Base-by-base conservation (phyloP, 2,797 vertebrate genomes). In the Cuculus canorus region DNA sequence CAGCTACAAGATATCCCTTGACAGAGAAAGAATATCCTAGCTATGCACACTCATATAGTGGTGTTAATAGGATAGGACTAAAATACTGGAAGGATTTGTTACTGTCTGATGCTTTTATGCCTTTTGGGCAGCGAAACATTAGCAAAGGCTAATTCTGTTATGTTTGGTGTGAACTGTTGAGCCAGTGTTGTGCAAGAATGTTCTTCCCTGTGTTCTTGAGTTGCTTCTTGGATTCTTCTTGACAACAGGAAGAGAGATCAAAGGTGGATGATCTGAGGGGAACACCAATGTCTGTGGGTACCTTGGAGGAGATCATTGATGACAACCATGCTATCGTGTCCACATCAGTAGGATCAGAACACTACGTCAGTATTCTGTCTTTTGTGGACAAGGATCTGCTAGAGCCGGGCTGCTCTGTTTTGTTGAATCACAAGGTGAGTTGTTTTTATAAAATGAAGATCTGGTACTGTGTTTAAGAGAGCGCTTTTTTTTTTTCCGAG, bases 311-410 rank as follows among this genome's bases (percentile, higher is more conserved):
- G 97, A 99, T 99, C 93, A 99, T 99, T 25, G 99, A 99, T 78
- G 99, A 99, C 97, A 99, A 99, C 97, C 99, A 99, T 0, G 99
- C 99, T 86, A 99, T 99, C 0, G 99, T 99, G 66, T 99, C 99
- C 65, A 99, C 99, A 0, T 99, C 99, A 1, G 99, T 99, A 95
- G 99, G 99, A 27, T 99, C 99, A 0, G 99, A 99, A 85, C 99
- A 99, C 96, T 99, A 99, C 0, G 99, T 99, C 97, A 99, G 99
- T 96, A 99, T 99, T 94, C 97, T 99, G 56, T 99, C 99, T 9
- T 99, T 99, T 61, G 99, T 99, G 76, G 99, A 99, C 97, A 99
- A 99, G 92, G 99, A 99, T 88, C 98, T 99, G 68, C 97, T 99
- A 70, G 99, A 99, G 96, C 99, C 99, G 1, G 99, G 99, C 93